Conservation (phyloP, 2,797 vertebrate species). For the Anabas testudineus region DNA sequence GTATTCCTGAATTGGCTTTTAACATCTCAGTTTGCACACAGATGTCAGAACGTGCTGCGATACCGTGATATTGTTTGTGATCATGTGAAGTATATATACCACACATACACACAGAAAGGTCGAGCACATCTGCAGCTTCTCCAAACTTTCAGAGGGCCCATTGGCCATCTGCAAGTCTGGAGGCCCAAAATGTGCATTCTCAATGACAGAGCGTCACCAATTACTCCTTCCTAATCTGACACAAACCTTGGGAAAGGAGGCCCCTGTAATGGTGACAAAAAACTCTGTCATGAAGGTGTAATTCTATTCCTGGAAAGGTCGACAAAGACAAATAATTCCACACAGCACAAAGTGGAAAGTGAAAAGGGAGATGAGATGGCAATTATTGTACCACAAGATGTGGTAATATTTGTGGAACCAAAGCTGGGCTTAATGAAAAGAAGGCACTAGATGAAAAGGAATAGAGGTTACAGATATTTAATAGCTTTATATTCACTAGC, state of each 20-base stretch:
- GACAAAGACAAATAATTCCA: conserved; percentile 39
- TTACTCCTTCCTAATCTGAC: conserved; percentile 62
- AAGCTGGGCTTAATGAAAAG: conserved; percentile 52
- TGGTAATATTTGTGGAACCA: conserved; percentile 32
- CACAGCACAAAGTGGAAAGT: conserved; percentile 13
- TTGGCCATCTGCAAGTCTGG: conserved; percentile 38
- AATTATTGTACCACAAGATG: conserved; percentile 38
- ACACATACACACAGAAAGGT: conserved; percentile 10
- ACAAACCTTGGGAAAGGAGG: conserved; percentile 64
- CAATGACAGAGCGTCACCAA: conserved; percentile 51
- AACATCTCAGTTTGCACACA: neutral
- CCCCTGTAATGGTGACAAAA: conserved; percentile 53
- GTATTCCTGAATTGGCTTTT: neutral
- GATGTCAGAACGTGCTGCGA: neutral
- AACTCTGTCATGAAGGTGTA: conserved; percentile 40
- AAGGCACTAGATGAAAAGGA: conserved; percentile 33
- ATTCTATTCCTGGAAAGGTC: conserved; percentile 26
- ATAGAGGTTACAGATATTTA: conserved; percentile 45
- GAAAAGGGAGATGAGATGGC: conserved; percentile 43
- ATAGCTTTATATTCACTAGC: conserved; percentile 45
- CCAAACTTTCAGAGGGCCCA: conserved; percentile 39
- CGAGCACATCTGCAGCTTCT: conserved; percentile 22
- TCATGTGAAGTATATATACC: neutral
- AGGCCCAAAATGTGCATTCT: conserved; percentile 41
- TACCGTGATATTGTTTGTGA: neutral